These are phyloP conservation scores for Leptoclinus maculatus DNA, from an alignment of 2,797 vertebrate species.

Conservation along the genomic window DNA sequence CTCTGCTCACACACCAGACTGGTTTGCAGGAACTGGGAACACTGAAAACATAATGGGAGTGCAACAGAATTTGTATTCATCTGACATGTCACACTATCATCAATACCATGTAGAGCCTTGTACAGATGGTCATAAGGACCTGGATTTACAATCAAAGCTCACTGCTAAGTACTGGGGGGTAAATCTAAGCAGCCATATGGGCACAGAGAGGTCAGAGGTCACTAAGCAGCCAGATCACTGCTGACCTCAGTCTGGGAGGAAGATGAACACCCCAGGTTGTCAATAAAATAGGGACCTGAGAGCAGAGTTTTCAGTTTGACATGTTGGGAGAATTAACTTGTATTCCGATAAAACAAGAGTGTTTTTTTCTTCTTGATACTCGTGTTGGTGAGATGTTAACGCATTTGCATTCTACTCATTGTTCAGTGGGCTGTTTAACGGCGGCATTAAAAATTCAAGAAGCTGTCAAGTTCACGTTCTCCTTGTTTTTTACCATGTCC, in stretches of 20 bases:
- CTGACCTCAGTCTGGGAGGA: slow-evolving; percentile 10
- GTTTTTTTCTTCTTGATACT: background rate
- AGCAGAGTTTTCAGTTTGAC: background rate
- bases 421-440: slow-evolving; percentile 7
- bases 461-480: slow-evolving; percentile 11
- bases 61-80: background rate
- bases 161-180: background rate
- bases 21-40: background rate
- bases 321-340: background rate
- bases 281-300: background rate
- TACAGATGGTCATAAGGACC: background rate
- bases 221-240: slow-evolving; percentile 5
- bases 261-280: background rate
- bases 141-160: slow-evolving; percentile 1
- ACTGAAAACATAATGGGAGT: background rate
- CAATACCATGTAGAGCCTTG: background rate
- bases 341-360: background rate
- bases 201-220: slow-evolving; percentile 12
- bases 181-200: background rate
- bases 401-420: slow-evolving; percentile 12
- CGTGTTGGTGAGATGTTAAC: background rate
- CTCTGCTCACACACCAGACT: background rate
- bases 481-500: background rate
- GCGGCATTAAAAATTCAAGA: slow-evolving; percentile 28
- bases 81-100: background rate